Evolutionary conservation across 2,888 invertebrate genomes (phyloP).

Genomic region (Linnaemya tessellans): DNA sequence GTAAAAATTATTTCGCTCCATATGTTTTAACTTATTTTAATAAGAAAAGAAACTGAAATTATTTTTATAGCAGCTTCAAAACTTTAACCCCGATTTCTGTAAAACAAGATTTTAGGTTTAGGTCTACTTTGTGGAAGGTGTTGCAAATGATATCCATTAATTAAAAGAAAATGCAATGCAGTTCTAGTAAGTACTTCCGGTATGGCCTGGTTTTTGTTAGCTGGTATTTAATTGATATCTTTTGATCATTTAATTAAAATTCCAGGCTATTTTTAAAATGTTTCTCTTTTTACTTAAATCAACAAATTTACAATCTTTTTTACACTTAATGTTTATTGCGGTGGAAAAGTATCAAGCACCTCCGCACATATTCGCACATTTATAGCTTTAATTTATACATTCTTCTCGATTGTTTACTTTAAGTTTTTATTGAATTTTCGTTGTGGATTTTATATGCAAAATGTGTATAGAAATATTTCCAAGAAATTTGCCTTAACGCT

Average conservation of each 20-base stretch:
- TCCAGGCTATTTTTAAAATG: conserved; percentile 5
- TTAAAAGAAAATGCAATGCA: no score
- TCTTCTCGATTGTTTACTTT: conserved; percentile 50
- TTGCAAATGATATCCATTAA: not conserved
- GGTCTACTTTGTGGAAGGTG: not conserved
- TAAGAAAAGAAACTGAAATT: no score
- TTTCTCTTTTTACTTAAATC: conserved; percentile 8
- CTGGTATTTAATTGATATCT: conserved; percentile 5
- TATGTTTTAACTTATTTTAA: no score
- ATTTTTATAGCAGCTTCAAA: no score
- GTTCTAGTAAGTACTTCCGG: no score
- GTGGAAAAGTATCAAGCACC: conserved; percentile 3
- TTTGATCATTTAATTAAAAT: conserved; percentile 40
- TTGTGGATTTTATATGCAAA: conserved; percentile 58
- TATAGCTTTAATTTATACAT: not conserved
- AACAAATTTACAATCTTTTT: conserved; percentile 39
- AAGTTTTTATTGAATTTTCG: conserved; percentile 42
- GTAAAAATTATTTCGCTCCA: no score
- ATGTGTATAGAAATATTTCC: conserved; percentile 64
- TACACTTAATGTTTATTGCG: conserved; percentile 44
- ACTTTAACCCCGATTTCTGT: no score
- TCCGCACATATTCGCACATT: not conserved
- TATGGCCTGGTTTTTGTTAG: not conserved
- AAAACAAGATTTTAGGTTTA: no score
- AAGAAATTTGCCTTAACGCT: conserved; percentile 56